phyloP scores from a whole-genome alignment of 1,140 invertebrate species.

The Batillaria attramentaria region DNA sequence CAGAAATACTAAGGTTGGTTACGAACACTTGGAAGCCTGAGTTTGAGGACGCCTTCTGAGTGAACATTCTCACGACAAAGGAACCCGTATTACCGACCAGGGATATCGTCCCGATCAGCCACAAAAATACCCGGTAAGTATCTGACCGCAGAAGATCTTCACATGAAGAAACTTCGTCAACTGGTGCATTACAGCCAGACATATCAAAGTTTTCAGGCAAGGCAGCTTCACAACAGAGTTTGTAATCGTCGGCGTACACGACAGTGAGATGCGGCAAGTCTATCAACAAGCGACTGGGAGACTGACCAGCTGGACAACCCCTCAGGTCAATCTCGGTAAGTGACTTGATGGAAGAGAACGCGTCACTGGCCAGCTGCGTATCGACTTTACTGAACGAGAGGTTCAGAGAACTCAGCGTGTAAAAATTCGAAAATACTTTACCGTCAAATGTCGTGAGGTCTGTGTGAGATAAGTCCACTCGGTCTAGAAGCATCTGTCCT shows the following conservation, averaged over 20 bases:
- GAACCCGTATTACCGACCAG: conserved; percentile 49
- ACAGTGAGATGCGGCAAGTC: background rate
- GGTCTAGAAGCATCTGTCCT: conserved; percentile 3
- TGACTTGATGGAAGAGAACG: conserved; percentile 34
- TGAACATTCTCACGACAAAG: conserved; percentile 40
- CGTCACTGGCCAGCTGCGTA: conserved; percentile 6
- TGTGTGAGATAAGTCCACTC: conserved; percentile 18
- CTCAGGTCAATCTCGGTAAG: conserved; percentile 18
- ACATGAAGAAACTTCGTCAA: conserved; percentile 53
- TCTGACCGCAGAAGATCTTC: conserved; percentile 45
- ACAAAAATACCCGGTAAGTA: conserved; percentile 47
- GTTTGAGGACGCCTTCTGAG: conserved; percentile 13
- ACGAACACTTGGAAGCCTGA: conserved; percentile 52
- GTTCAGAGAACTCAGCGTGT: conserved; percentile 27
- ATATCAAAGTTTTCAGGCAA: conserved; percentile 28
- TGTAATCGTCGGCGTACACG: conserved; percentile 42
- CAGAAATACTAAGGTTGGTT: conserved; percentile 56
- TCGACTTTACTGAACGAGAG: conserved; percentile 25
- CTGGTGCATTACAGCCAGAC: conserved; percentile 45
- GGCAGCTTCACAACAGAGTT: conserved; percentile 50
- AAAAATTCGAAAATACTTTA: conserved; percentile 14
- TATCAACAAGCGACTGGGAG: background rate
- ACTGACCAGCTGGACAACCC: background rate
- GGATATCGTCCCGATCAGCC: conserved; percentile 47
- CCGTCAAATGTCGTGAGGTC: background rate